Conservation (phyloP, 2,113 vertebrate species). For the Odocoileus hemionus region DNA sequence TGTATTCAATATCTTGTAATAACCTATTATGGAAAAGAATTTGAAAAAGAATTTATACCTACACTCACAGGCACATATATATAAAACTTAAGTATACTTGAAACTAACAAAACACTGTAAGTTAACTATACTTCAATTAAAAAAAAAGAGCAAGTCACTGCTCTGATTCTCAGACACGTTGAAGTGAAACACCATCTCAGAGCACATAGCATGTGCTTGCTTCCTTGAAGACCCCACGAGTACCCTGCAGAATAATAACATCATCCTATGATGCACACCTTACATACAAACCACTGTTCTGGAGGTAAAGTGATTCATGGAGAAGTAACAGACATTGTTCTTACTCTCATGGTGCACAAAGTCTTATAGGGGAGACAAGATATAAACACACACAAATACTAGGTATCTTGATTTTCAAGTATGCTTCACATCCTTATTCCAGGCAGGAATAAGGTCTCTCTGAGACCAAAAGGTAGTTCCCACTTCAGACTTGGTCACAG, state of each 20-base stretch:
- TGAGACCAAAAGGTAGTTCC: slow-evolving; percentile 3
- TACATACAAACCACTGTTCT: not conserved
- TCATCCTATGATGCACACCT: accelerated
- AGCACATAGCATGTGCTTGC: not conserved
- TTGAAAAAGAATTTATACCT: not conserved
- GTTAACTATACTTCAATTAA: not conserved
- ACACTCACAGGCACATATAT: accelerated
- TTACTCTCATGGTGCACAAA: not conserved
- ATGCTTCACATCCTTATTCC: not conserved
- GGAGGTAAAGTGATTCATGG: not conserved
- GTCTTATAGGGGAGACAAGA: not conserved
- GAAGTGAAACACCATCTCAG: not conserved
- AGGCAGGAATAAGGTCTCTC: not conserved
- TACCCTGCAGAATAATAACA: not conserved
- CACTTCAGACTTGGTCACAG: not conserved
- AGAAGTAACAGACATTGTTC: not conserved
- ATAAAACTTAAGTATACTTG: not conserved
- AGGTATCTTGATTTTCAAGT: not conserved
- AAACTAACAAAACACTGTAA: not conserved
- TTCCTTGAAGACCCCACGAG: not conserved
- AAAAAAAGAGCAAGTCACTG: not conserved
- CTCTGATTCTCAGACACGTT: not conserved
- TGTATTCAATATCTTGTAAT: not conserved
- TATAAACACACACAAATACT: not conserved
- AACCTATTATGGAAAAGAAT: not conserved